Evolutionary conservation across 2,888 invertebrate species (phyloP).

Genomic region (Sycophila texana): DNA sequence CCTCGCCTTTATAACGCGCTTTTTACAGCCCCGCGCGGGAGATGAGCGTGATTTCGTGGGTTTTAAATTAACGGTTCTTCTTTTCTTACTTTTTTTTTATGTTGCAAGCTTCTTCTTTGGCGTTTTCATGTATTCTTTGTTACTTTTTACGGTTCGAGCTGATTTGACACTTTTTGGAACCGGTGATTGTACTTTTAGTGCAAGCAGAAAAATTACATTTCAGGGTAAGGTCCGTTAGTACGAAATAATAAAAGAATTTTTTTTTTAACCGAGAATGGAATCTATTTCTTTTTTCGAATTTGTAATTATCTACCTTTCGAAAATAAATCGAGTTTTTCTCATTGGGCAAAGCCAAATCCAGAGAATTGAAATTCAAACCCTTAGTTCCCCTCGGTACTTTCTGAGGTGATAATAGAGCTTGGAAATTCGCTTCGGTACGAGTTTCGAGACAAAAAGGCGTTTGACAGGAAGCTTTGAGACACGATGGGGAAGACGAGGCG

Average conservation of each 20-base stretch:
- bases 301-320: neutral
- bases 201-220: no score
- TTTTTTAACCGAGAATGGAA: no score
- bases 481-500: neutral
- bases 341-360: neutral
- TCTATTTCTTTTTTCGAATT: neutral
- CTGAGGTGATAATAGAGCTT: conserved; percentile 21
- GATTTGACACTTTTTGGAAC: no score
- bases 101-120: conserved; percentile 1
- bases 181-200: no score
- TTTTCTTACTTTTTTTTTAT: conserved; percentile 4
- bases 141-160: no score
- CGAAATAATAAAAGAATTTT: no score
- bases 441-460: conserved; percentile 19
- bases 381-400: neutral
- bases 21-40: conserved; percentile 25
- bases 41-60: conserved; percentile 43
- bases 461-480: conserved; percentile 29
- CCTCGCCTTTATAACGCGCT: conserved; percentile 35
- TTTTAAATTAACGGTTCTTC: conserved; percentile 43
- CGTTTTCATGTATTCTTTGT: no score
- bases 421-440: conserved; percentile 22
- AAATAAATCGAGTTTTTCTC: no score
- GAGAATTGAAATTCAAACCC: neutral
- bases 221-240: no score